phyloP scores from a whole-genome alignment of 2,888 invertebrate genomes.

The Standfussiana lucernea region DNA sequence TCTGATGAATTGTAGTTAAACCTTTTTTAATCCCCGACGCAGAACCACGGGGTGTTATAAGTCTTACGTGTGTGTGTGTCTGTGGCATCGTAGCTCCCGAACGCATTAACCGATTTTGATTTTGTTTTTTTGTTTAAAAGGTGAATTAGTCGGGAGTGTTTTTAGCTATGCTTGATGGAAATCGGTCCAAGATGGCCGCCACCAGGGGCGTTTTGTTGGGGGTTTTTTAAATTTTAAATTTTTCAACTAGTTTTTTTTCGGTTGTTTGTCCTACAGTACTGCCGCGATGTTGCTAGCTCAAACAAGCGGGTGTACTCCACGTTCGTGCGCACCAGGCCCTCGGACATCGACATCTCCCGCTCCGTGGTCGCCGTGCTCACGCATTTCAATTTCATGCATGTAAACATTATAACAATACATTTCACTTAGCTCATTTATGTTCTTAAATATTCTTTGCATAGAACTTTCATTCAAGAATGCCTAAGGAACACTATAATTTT shows the following conservation, averaged over 20 bases:
- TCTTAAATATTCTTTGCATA: background rate
- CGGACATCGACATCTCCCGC: slow-evolving; percentile 98
- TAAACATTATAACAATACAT: slow-evolving; percentile 84
- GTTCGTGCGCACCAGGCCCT: slow-evolving; percentile 97
- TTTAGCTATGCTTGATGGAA: no score
- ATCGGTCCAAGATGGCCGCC: no score
- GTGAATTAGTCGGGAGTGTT: no score
- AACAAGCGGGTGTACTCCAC: slow-evolving; percentile 97
- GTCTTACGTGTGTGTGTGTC: no score
- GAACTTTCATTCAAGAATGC: background rate
- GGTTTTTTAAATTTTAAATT: no score
- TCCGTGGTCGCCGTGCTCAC: slow-evolving; percentile 96
- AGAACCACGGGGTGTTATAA: no score
- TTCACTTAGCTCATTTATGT: slow-evolving; percentile 13
- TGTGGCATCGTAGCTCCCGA: no score
- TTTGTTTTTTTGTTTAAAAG: no score
- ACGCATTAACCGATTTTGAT: no score
- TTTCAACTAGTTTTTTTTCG: background rate
- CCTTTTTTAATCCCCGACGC: no score
- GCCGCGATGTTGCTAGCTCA: slow-evolving; percentile 96
- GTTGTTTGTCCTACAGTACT: slow-evolving; percentile 92
- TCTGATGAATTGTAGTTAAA: slow-evolving; percentile 2
- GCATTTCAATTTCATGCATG: slow-evolving; percentile 97
- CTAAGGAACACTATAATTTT: background rate
- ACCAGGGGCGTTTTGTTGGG: no score